Evolutionary conservation across 2,888 invertebrate genomes (phyloP).

Genomic region (Nycteola revayana): DNA sequence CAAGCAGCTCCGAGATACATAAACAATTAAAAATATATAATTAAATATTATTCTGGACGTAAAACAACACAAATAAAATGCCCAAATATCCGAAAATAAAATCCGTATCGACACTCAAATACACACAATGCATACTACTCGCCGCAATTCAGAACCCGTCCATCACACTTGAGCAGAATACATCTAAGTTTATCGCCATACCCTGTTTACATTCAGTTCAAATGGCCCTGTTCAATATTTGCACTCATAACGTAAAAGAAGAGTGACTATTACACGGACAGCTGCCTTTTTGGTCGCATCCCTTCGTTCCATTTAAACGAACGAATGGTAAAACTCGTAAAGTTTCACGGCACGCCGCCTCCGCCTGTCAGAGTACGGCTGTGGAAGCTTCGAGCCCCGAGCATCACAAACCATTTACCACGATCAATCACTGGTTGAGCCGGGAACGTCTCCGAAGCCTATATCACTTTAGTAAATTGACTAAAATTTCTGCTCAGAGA

Average conservation of each 20-base stretch:
- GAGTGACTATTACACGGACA: conserved; percentile 31
- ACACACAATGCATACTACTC: conserved; percentile 18
- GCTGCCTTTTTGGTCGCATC: conserved; percentile 34
- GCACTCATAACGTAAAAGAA: conserved; percentile 33
- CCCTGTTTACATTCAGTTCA: conserved; percentile 33
- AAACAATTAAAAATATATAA: no score
- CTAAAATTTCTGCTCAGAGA: conserved; percentile 54
- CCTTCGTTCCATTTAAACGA: conserved; percentile 33
- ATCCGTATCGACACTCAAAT: no score
- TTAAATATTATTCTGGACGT: no score
- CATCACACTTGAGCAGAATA: conserved; percentile 27
- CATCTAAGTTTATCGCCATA: conserved; percentile 29
- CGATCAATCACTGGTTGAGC: conserved; percentile 61
- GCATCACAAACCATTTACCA: conserved; percentile 64
- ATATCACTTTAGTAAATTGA: conserved; percentile 62
- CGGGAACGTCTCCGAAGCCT: conserved; percentile 47
- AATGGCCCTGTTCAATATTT: conserved; percentile 34
- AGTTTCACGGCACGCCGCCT: conserved; percentile 56
- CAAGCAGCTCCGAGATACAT: no score
- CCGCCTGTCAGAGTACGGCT: conserved; percentile 38
- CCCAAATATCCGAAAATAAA: no score
- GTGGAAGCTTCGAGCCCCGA: conserved; percentile 22
- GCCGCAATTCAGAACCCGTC: conserved; percentile 21
- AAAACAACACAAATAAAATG: no score
- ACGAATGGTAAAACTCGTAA: conserved; percentile 46